A percentile compares a stretch with the other conserved stretches of the same genome.
phyloP scores from a whole-genome alignment of 1,140 invertebrate species.

The Cotesia glomerata region DNA sequence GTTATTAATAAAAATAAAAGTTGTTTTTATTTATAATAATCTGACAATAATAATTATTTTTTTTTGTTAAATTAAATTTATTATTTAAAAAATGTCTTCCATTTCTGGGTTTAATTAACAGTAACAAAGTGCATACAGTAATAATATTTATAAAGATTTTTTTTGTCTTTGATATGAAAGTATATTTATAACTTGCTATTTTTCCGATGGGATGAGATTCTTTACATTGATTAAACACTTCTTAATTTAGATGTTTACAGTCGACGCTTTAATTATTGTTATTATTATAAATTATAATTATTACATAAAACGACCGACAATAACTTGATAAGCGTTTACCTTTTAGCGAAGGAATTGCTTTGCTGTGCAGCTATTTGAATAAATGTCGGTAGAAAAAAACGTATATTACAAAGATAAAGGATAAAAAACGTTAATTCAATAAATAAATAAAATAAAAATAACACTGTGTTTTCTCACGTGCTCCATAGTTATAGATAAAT shows the following conservation, averaged over 20 bases:
- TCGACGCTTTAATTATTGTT: conserved; percentile 25
- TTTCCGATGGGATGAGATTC: too few relatives aligned
- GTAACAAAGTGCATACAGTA: not conserved
- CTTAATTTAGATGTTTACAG: not conserved
- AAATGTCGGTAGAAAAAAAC: conserved; percentile 12
- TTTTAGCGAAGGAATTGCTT: conserved; percentile 20
- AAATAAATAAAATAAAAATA: not conserved
- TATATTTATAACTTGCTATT: too few relatives aligned
- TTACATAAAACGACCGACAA: conserved; percentile 25
- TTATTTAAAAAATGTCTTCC: not conserved
- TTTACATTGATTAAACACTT: not conserved
- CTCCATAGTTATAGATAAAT: conserved; percentile 9
- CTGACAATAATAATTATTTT: not conserved
- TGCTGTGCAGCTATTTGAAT: conserved; percentile 10
- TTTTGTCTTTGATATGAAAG: not conserved
- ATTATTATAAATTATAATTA: too few relatives aligned
- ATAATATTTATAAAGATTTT: not conserved
- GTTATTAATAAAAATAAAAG: too few relatives aligned
- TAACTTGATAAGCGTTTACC: conserved; percentile 23
- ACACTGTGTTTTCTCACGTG: conserved; percentile 18
- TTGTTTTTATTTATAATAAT: not conserved
- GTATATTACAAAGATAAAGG: not conserved
- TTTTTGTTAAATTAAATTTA: not conserved
- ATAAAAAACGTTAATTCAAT: conserved; percentile 1
- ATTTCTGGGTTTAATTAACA: too few relatives aligned